Evolutionary conservation across 2,797 vertebrate species (phyloP).

Genomic region (Tiaroga cobitis): DNA sequence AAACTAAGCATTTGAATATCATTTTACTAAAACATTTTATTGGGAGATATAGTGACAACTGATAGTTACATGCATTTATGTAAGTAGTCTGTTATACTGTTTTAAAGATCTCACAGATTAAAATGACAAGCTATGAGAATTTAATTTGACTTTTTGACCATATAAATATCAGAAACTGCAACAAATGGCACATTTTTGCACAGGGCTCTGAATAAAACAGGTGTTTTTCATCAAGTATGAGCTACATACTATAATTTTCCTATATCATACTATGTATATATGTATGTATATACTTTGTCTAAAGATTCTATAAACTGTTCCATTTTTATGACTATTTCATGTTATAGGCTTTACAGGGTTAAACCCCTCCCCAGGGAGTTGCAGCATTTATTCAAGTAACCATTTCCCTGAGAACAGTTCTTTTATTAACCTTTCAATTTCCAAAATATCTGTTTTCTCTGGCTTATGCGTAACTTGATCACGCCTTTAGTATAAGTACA

Average conservation of each 20-base stretch:
- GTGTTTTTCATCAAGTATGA: neutral
- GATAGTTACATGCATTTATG: neutral
- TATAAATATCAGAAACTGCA: neutral
- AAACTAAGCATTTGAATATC: neutral
- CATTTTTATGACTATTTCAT: too few species aligned
- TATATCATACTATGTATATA: too few species aligned
- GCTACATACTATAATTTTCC: neutral
- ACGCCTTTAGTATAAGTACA: too few species aligned
- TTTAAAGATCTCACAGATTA: neutral
- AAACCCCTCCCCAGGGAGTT: too few species aligned
- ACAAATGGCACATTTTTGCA: neutral
- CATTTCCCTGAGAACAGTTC: constrained; percentile 58
- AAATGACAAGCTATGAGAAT: neutral
- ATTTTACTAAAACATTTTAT: neutral
- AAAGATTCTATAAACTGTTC: neutral
- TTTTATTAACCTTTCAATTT: neutral
- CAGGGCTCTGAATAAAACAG: too few species aligned
- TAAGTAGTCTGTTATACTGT: neutral
- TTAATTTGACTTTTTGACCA: neutral
- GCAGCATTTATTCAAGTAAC: constrained; percentile 7
- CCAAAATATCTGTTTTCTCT: too few species aligned
- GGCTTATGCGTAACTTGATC: too few species aligned
- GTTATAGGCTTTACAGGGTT: too few species aligned
- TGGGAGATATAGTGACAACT: neutral
- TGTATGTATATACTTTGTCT: neutral